Base-by-base conservation (phyloP, 1,140 invertebrate genomes). In the Ostrea denselamellosa region DNA sequence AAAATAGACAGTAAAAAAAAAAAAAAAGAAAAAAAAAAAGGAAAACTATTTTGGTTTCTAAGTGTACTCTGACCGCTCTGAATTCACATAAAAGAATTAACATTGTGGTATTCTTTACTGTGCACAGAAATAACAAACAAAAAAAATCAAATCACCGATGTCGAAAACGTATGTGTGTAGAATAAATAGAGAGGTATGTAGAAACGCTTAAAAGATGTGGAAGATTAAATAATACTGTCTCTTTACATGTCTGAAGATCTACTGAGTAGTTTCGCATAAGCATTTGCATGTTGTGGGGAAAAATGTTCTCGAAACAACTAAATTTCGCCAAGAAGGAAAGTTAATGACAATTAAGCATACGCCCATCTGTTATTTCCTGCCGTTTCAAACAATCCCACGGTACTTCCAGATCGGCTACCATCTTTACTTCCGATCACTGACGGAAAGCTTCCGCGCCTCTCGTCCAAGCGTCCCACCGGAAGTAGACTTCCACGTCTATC, bases 331-430 rank as follows among this genome's bases (percentile, higher is more conserved):
- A 44, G 5, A 44, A 44, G 34, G 58, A 28, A 28, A 71, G 22
- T 71, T 25, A 71, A 12, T 71, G 12, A 34, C 12, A 28, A 14
- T 12, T 71, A 71, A 71, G 68, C 68, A 34, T 0, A 71, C 22
- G 68, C 68, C 68, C 68, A 71, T 71, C 68, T 71, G 28, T 71
- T 71, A 34, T 28, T 71, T 34, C 68, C 68, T 25, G n/a, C 8
- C 22, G 68, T 71, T 77, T 77, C 68, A 77, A 77, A 77, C 68
- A 77, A 34, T 25, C 68, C 68, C 28, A 77, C 68, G 25, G 68
- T 77, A 34, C 68, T 77, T 77, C 68, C 68, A 5, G 68, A 77
- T 44, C 68, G 68, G 25, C 68, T 77, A 10, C 28, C 25, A 77
- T 77, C 25, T 44, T 77, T 77, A 77, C 68, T 77, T 77, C 68